phyloP scores from a whole-genome alignment of 2,113 vertebrate species.

The Meles meles region DNA sequence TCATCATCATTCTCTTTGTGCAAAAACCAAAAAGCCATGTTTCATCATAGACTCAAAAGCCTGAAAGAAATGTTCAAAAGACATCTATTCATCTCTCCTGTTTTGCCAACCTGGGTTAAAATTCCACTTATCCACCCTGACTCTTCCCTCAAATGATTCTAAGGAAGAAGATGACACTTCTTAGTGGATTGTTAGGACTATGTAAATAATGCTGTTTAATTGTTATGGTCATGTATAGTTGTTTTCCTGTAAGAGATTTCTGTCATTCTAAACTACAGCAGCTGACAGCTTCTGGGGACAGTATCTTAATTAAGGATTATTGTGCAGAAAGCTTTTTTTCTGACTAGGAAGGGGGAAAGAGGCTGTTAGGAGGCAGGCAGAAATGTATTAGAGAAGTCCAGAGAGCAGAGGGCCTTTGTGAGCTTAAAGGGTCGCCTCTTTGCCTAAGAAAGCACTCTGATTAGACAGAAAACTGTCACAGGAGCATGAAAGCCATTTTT shows the following conservation, averaged over 20 bases:
- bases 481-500: slow-evolving; percentile 28
- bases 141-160: not conserved
- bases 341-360: not conserved
- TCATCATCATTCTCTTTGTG: not conserved
- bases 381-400: slow-evolving; percentile 23
- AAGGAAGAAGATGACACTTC: not conserved
- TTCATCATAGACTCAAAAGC: not conserved
- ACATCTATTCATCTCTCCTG: not conserved
- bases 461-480: slow-evolving; percentile 34
- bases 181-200: not conserved
- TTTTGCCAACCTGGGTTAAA: not conserved
- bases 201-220: slow-evolving; percentile 45
- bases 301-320: slow-evolving; percentile 63
- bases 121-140: not conserved
- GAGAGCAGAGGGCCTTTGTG: not conserved
- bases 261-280: not conserved
- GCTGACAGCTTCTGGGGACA: slow-evolving; percentile 40
- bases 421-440: slow-evolving; percentile 13
- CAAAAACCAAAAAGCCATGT: not conserved
- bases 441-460: slow-evolving; percentile 51
- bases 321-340: slow-evolving; percentile 48
- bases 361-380: slow-evolving; percentile 26
- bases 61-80: not conserved
- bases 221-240: not conserved
- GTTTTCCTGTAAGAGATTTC: slow-evolving; percentile 35